Evolutionary conservation across 2,888 invertebrate species (phyloP).

Genomic region (Cheilosia soror): DNA sequence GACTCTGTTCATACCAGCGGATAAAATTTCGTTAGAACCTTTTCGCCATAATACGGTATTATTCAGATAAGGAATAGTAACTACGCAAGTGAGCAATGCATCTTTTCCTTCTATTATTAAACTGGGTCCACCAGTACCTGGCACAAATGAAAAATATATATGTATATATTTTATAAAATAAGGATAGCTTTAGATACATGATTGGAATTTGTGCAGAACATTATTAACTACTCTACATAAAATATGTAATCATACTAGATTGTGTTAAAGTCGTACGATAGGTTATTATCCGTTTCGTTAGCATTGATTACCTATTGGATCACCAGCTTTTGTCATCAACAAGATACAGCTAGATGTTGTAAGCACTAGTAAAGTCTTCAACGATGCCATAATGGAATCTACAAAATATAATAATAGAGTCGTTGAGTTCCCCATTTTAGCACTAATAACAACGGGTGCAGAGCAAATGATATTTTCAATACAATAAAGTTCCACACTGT

Average conservation of each 20-base stretch:
- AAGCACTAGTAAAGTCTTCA: conserved; percentile 51
- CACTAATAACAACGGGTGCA: too few species aligned
- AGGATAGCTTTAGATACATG: too few species aligned
- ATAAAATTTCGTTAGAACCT: conserved; percentile 88
- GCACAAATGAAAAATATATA: neutral
- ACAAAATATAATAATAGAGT: conserved; percentile 16
- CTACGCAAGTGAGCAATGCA: conserved; percentile 92
- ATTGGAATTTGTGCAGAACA: neutral
- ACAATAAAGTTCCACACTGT: too few species aligned
- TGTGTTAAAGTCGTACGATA: too few species aligned
- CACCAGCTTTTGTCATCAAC: conserved; percentile 47
- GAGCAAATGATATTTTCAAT: too few species aligned
- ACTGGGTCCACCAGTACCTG: conserved; percentile 83
- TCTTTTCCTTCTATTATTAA: conserved; percentile 89
- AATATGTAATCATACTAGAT: neutral
- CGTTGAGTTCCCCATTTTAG: neutral
- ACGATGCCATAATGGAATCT: conserved; percentile 67
- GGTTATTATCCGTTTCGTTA: too few species aligned
- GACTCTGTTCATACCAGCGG: conserved; percentile 90
- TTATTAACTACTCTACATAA: neutral
- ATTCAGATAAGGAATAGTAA: conserved; percentile 85
- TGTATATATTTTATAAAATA: too few species aligned
- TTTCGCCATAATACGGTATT: conserved; percentile 91
- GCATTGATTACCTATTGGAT: conserved; percentile 73
- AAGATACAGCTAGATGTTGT: conserved; percentile 45